phyloP scores from a whole-genome alignment of 2,797 vertebrate species.

The Malurus leucopterus region DNA sequence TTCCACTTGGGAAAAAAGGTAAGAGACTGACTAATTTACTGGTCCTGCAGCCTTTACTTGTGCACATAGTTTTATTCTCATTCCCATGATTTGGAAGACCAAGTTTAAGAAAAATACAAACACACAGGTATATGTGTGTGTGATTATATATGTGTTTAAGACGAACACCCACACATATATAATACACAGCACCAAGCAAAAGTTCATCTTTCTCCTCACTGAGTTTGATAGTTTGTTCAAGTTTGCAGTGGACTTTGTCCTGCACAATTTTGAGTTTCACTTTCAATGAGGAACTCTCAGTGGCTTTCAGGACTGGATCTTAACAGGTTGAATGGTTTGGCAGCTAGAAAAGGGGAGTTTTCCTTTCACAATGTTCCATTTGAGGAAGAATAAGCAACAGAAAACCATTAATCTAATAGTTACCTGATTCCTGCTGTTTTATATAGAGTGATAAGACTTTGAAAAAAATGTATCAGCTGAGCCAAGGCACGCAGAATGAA shows the following conservation, averaged over 20 bases:
- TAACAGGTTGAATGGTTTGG: neutral
- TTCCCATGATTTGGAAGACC: neutral
- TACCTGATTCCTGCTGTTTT: neutral
- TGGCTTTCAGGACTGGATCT: neutral
- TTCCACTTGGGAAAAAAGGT: neutral
- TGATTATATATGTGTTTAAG: no score
- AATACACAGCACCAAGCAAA: neutral
- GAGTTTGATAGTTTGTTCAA: neutral
- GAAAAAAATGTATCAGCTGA: neutral
- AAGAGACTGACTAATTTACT: neutral
- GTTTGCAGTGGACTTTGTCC: neutral
- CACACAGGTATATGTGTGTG: neutral
- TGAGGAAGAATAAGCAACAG: neutral
- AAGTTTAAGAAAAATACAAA: neutral
- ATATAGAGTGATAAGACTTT: neutral
- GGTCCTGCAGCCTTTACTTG: neutral
- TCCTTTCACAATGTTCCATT: neutral
- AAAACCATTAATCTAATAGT: neutral
- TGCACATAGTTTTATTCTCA: neutral
- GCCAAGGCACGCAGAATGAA: neutral
- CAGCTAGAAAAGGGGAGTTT: neutral
- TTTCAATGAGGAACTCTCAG: neutral
- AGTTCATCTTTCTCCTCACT: neutral
- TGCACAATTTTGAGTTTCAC: neutral
- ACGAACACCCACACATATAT: no score